phyloP scores from a whole-genome alignment of 2,113 vertebrate species.

The Puma concolor region DNA sequence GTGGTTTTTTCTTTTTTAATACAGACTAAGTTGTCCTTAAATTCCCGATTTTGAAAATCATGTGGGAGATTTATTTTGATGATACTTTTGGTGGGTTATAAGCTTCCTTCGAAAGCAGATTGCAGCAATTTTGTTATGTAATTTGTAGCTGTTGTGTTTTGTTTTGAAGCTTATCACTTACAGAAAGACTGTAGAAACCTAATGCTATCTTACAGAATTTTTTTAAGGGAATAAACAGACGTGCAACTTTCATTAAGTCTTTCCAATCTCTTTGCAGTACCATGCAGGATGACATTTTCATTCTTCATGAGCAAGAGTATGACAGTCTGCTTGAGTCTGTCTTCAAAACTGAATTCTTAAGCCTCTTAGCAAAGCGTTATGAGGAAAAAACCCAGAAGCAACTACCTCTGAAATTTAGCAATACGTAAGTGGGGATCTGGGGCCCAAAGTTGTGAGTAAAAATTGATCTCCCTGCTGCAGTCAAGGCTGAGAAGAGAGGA shows the following conservation, averaged over 20 bases:
- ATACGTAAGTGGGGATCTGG: constrained; percentile 89
- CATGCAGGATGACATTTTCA: constrained; percentile 95
- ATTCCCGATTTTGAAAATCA: neutral
- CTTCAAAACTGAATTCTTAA: constrained; percentile 98
- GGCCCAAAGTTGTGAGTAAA: neutral
- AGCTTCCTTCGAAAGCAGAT: neutral
- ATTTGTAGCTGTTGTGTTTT: neutral
- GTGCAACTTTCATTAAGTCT: neutral
- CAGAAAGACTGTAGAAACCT: neutral
- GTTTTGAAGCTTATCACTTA: neutral
- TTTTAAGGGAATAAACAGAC: neutral
- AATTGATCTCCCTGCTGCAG: neutral
- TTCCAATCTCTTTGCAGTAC: constrained; percentile 85
- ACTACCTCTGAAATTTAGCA: constrained; percentile 97
- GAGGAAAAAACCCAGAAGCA: constrained; percentile 96
- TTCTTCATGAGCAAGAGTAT: constrained; percentile 97
- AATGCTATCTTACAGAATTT: neutral
- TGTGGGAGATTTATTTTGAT: neutral
- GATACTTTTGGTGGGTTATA: neutral
- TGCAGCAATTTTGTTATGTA: neutral
- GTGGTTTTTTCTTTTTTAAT: neutral
- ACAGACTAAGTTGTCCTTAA: neutral
- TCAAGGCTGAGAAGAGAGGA: neutral
- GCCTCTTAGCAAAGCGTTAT: constrained; percentile 93
- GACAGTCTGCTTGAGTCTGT: constrained; percentile 96